Conservation (phyloP, 1,140 invertebrate genomes). For the Lepidurus couesii region DNA sequence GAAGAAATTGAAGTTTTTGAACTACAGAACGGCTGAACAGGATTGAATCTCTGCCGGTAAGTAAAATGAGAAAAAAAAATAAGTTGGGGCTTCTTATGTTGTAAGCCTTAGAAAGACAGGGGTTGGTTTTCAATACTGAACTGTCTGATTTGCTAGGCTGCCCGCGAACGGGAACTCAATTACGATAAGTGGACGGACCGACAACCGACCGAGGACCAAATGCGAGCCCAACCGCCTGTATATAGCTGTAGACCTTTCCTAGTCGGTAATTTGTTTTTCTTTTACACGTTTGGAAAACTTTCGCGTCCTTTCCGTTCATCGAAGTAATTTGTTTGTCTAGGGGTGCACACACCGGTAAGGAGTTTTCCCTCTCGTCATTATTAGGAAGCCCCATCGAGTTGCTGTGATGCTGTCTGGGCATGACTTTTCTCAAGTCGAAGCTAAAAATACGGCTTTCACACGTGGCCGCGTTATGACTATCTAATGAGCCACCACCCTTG, state of each 20-base stretch:
- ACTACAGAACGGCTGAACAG: too few species aligned
- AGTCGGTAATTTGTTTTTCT: neutral
- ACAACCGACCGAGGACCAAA: neutral
- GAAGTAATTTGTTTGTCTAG: slow-evolving; percentile 11
- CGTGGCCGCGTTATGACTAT: slow-evolving; percentile 5
- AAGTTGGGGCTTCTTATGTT: too few species aligned
- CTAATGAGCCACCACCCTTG: neutral
- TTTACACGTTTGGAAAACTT: neutral
- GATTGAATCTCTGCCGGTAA: too few species aligned
- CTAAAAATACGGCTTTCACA: slow-evolving; percentile 16
- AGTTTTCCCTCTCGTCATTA: slow-evolving; percentile 2
- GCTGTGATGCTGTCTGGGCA: neutral
- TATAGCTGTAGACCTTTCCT: neutral
- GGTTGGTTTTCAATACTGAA: neutral
- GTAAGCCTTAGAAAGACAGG: neutral
- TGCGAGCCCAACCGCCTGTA: neutral
- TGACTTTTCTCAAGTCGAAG: neutral
- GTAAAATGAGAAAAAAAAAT: too few species aligned
- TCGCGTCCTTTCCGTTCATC: neutral
- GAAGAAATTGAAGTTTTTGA: too few species aligned
- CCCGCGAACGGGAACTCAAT: neutral
- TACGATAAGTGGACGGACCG: slow-evolving; percentile 5
- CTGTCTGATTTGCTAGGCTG: neutral
- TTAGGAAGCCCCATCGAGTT: neutral
- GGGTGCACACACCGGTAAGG: neutral